These are phyloP conservation scores for Cerceris rybyensis DNA, from an alignment of 2,888 invertebrate species.

Conservation along the genomic window DNA sequence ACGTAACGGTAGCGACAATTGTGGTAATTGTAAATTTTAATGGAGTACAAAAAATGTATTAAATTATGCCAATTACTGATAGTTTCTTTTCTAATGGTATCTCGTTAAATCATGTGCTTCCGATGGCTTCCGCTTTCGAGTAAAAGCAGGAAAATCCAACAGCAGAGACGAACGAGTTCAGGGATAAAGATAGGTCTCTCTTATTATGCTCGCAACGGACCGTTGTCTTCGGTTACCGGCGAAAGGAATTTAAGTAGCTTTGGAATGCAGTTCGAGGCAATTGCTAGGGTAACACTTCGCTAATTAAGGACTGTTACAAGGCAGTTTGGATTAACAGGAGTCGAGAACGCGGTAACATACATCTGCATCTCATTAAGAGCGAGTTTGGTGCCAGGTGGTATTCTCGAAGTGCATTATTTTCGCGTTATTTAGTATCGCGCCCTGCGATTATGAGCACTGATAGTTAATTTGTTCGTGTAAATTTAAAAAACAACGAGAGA, in stretches of 20 bases:
- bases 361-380: constrained; percentile 71
- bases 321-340: constrained; percentile 23
- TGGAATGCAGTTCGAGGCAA: constrained; percentile 71
- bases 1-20: too few species aligned
- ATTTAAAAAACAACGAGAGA: background rate
- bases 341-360: constrained; percentile 39
- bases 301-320: constrained; percentile 76
- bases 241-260: constrained; percentile 52
- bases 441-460: background rate
- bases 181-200: constrained; percentile 56
- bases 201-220: constrained; percentile 51
- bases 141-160: background rate
- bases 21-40: too few species aligned
- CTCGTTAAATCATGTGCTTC: background rate
- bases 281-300: constrained; percentile 72
- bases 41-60: too few species aligned
- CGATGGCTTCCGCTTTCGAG: background rate
- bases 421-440: constrained; percentile 33
- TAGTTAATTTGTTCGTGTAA: background rate
- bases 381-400: constrained; percentile 44
- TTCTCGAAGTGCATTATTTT: constrained; percentile 33
- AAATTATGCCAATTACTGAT: too few species aligned
- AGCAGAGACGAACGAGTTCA: background rate
- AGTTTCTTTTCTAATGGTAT: background rate
- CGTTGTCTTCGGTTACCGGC: constrained; percentile 46